phyloP scores from a whole-genome alignment of 2,113 vertebrate genomes.

The Lophura nycthemera region DNA sequence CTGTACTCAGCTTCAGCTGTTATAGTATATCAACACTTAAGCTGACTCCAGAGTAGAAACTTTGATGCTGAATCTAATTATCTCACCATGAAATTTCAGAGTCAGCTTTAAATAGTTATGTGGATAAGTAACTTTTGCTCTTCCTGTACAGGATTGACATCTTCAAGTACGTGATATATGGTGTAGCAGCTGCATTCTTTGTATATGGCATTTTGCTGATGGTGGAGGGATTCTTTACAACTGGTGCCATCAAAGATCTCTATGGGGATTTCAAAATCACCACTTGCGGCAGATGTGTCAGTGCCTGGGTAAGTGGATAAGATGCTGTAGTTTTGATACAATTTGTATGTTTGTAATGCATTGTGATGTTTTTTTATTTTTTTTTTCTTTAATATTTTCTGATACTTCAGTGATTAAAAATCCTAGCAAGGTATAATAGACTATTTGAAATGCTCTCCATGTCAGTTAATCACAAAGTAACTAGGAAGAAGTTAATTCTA shows the following conservation, averaged over 20 bases:
- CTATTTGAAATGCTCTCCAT: not conserved
- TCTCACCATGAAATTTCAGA: not conserved
- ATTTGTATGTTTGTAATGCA: not conserved
- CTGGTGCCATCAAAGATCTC: slow-evolving; percentile 97
- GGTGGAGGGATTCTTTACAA: slow-evolving; percentile 99
- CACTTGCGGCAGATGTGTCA: slow-evolving; percentile 96
- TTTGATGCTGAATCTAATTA: not conserved
- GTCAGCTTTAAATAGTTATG: not conserved
- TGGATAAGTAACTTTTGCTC: slow-evolving; percentile 31
- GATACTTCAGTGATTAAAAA: not conserved
- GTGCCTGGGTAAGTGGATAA: slow-evolving; percentile 90
- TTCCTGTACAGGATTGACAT: slow-evolving; percentile 90
- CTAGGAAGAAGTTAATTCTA: not conserved
- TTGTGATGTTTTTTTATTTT: not conserved
- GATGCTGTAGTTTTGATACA: not conserved
- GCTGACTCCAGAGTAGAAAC: not conserved
- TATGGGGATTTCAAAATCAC: slow-evolving; percentile 99
- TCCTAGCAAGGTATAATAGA: not conserved
- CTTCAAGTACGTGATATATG: slow-evolving; percentile 98
- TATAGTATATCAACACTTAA: not conserved
- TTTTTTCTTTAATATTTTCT: not conserved
- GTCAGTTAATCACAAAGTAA: not conserved
- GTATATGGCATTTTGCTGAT: slow-evolving; percentile 98
- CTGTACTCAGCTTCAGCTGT: not conserved
- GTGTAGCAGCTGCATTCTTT: slow-evolving; percentile 97